These are phyloP conservation scores for Actinia tenebrosa DNA, from an alignment of 64 coral and sea anemone species.

Conservation along the genomic window DNA sequence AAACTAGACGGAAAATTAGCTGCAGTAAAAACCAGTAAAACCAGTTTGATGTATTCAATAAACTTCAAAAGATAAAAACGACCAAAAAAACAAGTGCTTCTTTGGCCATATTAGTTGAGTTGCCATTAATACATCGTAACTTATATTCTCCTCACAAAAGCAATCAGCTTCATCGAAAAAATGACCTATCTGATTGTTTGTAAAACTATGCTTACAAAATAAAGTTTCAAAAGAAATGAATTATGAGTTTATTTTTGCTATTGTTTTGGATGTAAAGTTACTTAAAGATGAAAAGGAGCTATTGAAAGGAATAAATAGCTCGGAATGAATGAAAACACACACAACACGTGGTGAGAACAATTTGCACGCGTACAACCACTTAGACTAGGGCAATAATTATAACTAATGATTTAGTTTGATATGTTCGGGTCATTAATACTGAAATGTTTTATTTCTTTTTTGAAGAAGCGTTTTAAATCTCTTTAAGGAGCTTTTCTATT, in stretches of 20 bases:
- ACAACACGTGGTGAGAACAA: not conserved
- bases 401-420: not conserved
- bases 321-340: not conserved
- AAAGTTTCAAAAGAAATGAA: not conserved
- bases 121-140: not conserved
- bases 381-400: not conserved
- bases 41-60: not conserved
- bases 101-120: not conserved
- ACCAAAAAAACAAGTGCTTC: not conserved
- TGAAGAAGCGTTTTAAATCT: constrained; percentile 9
- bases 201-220: not conserved
- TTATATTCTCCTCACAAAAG: too few species aligned
- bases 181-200: not conserved
- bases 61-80: not conserved
- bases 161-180: not conserved
- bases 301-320: not conserved
- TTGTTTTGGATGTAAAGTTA: not conserved
- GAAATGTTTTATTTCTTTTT: not conserved
- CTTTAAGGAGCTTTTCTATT: not conserved
- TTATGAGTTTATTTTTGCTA: constrained; percentile 14
- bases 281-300: not conserved
- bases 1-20: too few species aligned
- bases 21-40: too few species aligned
- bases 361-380: not conserved
- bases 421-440: not conserved